phyloP scores from a whole-genome alignment of 2,888 invertebrate species.

The Aricia artaxerxes region DNA sequence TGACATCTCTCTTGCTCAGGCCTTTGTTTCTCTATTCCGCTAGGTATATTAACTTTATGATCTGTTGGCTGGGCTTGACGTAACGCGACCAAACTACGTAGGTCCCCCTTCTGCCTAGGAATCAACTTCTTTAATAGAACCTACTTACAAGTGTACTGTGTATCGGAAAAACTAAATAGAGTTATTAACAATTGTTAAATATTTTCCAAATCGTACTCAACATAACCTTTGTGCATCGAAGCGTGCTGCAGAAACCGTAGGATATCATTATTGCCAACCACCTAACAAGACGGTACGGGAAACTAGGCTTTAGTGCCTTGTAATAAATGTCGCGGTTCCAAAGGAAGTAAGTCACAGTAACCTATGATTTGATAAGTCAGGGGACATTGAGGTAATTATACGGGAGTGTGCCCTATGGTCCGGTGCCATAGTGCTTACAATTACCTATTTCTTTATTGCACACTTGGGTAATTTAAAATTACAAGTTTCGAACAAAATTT shows the following conservation, averaged over 20 bases:
- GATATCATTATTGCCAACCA: not conserved
- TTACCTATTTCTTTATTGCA: slow-evolving; percentile 30
- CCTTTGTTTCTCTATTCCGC: too few relatives aligned
- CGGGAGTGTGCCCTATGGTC: slow-evolving; percentile 36
- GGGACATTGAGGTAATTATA: slow-evolving; percentile 46
- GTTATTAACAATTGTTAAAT: slow-evolving; percentile 2
- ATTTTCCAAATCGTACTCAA: slow-evolving; percentile 14
- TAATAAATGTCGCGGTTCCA: not conserved
- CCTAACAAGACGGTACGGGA: not conserved
- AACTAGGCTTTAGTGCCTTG: not conserved
- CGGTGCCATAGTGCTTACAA: slow-evolving; percentile 19
- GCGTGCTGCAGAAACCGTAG: slow-evolving; percentile 18
- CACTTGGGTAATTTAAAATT: slow-evolving; percentile 28
- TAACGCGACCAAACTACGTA: too few relatives aligned
- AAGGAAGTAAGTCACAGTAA: slow-evolving; percentile 32
- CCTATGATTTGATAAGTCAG: slow-evolving; percentile 47
- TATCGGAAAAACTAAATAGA: slow-evolving; percentile 26
- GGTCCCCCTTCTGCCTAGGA: too few relatives aligned
- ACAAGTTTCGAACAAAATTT: slow-evolving; percentile 7
- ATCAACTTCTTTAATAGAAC: too few relatives aligned
- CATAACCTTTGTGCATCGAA: slow-evolving; percentile 31
- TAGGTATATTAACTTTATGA: too few relatives aligned
- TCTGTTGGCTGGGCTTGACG: too few relatives aligned
- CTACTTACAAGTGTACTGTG: not conserved
- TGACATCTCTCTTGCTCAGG: too few relatives aligned